These are phyloP conservation scores for Cactoblastis cactorum DNA, from an alignment of 2,888 invertebrate genomes.

Conservation along the genomic window DNA sequence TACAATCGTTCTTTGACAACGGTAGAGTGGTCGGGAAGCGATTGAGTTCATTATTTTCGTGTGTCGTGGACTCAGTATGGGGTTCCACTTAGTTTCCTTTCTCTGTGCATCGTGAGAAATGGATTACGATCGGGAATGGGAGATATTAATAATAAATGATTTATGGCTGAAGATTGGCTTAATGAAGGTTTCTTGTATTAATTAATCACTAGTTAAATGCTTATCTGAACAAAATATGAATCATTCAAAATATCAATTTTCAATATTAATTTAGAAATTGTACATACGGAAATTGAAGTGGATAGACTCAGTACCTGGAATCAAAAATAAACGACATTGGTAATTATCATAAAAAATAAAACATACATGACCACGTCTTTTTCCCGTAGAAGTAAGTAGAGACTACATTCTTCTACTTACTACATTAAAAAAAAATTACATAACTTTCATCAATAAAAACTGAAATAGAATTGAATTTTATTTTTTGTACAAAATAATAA, in stretches of 20 bases:
- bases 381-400: too few species aligned
- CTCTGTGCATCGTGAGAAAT: conserved; percentile 21
- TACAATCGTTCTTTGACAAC: conserved; percentile 65
- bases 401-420: too few species aligned
- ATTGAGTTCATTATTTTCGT: conserved; percentile 66
- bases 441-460: too few species aligned
- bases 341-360: too few species aligned
- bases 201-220: not conserved
- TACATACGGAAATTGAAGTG: not conserved
- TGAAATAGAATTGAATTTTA: too few species aligned
- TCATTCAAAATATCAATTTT: too few species aligned
- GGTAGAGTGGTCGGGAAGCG: conserved; percentile 50
- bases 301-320: not conserved
- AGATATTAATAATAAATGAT: conserved; percentile 11
- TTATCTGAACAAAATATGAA: not conserved
- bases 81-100: conserved; percentile 21
- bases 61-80: conserved; percentile 31
- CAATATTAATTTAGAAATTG: too few species aligned
- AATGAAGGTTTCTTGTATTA: not conserved
- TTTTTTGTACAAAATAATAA: too few species aligned
- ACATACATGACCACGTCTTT: too few species aligned
- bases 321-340: not conserved
- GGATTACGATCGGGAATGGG: conserved; percentile 14
- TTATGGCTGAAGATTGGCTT: conserved; percentile 7
- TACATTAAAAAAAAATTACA: too few species aligned